A percentile compares a stretch with the other conserved stretches of the same genome.
Conservation (phyloP, 2,797 vertebrate species). For the Meda fulgida region DNA sequence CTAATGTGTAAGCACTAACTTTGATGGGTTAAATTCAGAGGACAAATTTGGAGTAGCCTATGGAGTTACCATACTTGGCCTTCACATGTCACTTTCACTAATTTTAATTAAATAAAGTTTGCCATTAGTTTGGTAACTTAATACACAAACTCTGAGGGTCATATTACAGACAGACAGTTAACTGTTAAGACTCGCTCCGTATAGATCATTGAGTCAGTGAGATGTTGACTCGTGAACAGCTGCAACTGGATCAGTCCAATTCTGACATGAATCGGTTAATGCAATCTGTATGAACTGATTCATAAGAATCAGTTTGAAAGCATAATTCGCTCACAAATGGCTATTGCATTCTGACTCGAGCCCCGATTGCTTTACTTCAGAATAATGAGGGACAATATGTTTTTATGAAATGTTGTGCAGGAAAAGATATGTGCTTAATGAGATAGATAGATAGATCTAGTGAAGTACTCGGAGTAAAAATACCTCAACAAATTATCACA, state of each 20-base stretch:
- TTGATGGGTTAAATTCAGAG: too few species aligned
- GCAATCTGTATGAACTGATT: neutral
- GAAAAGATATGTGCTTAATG: too few species aligned
- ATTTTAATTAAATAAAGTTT: neutral
- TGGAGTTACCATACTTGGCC: too few species aligned
- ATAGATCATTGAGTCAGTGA: neutral
- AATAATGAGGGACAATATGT: neutral
- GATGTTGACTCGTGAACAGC: neutral
- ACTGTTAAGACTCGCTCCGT: neutral
- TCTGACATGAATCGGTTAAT: neutral
- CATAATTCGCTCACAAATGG: neutral
- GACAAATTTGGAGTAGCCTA: too few species aligned
- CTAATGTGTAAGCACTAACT: too few species aligned
- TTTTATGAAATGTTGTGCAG: too few species aligned
- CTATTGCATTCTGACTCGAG: neutral
- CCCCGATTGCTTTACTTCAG: neutral
- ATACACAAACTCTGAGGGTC: neutral
- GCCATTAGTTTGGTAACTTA: neutral
- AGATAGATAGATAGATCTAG: too few species aligned
- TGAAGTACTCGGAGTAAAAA: too few species aligned
- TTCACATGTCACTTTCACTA: too few species aligned
- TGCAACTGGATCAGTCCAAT: neutral
- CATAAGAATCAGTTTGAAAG: neutral
- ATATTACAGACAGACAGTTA: neutral
- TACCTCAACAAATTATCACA: neutral